phyloP scores from a whole-genome alignment of 2,888 invertebrate genomes.

The Alloplasta piceator region DNA sequence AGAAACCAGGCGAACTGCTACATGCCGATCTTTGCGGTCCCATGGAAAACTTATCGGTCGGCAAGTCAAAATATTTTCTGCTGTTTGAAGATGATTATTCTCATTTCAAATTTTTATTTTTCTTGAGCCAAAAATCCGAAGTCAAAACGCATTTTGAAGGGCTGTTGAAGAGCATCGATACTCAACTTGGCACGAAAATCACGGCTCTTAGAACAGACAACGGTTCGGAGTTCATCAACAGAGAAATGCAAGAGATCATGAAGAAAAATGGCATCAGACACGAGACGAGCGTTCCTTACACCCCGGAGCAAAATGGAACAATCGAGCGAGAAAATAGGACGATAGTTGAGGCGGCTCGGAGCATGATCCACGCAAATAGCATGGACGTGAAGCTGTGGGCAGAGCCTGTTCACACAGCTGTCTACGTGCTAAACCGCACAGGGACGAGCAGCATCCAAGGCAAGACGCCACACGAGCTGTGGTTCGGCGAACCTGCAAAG shows the following conservation, averaged over 20 bases:
- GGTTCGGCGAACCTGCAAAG: slow-evolving; percentile 68
- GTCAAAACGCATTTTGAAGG: slow-evolving; percentile 17
- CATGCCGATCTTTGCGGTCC: too few species aligned
- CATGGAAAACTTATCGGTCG: too few species aligned
- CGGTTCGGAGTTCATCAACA: slow-evolving; percentile 61
- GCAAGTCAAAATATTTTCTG: too few species aligned
- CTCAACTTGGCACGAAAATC: slow-evolving; percentile 29
- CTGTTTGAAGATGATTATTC: too few species aligned
- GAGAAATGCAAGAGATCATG: slow-evolving; percentile 36
- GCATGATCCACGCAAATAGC: slow-evolving; percentile 56
- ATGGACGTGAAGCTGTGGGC: slow-evolving; percentile 76
- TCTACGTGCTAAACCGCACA: slow-evolving; percentile 72
- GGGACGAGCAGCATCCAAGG: slow-evolving; percentile 47
- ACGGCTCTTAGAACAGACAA: slow-evolving; percentile 63
- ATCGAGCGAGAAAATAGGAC: slow-evolving; percentile 74
- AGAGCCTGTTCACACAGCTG: slow-evolving; percentile 78
- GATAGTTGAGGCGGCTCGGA: slow-evolving; percentile 68
- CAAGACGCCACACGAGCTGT: slow-evolving; percentile 65
- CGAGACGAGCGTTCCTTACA: slow-evolving; percentile 57
- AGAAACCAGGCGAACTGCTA: background rate
- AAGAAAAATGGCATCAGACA: slow-evolving; percentile 57
- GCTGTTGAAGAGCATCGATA: slow-evolving; percentile 35
- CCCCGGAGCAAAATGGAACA: slow-evolving; percentile 67
- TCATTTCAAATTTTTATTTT: slow-evolving; percentile 51
- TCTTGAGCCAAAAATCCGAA: too few species aligned